These are phyloP conservation scores for Montipora capitata DNA, from an alignment of 92 coral and sea anemone species.

Conservation along the genomic window DNA sequence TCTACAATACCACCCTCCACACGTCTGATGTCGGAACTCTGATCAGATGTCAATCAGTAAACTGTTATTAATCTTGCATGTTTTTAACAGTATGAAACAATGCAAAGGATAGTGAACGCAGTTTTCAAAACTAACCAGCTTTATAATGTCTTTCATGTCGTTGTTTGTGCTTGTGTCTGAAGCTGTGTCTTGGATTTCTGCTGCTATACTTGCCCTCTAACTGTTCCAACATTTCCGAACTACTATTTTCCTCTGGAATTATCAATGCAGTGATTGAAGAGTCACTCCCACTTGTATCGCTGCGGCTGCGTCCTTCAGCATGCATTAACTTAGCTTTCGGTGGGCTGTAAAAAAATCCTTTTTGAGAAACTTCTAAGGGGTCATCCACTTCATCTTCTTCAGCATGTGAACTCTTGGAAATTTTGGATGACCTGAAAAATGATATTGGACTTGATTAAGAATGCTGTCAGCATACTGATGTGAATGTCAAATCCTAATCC, in stretches of 20 bases:
- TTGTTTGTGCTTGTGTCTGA: slow-evolving; percentile 23
- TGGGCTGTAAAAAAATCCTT: slow-evolving; percentile 58
- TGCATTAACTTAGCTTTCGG: slow-evolving; percentile 44
- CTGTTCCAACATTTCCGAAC: slow-evolving; percentile 11
- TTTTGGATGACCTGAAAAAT: slow-evolving; percentile 14
- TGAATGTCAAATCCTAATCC: too few species aligned
- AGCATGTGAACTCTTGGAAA: slow-evolving; percentile 7
- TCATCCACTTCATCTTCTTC: slow-evolving; percentile 41
- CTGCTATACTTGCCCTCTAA: slow-evolving; percentile 33
- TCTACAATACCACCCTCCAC: too few species aligned
- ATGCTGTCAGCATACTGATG: background rate
- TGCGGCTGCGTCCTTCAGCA: slow-evolving; percentile 39
- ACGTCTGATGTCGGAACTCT: too few species aligned
- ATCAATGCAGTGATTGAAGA: slow-evolving; percentile 75
- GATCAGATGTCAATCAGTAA: too few species aligned
- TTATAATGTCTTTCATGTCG: slow-evolving; percentile 10
- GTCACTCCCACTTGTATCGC: slow-evolving; percentile 67
- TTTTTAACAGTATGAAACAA: too few species aligned
- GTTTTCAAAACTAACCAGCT: slow-evolving; percentile 25
- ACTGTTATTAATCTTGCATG: too few species aligned
- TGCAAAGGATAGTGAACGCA: too few species aligned
- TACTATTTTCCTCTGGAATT: slow-evolving; percentile 74
- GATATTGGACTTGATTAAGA: background rate
- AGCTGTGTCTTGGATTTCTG: slow-evolving; percentile 32
- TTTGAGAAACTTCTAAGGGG: slow-evolving; percentile 28